Evolutionary conservation across 1,140 invertebrate genomes (phyloP).

Genomic region (Caligus rogercresseyi): DNA sequence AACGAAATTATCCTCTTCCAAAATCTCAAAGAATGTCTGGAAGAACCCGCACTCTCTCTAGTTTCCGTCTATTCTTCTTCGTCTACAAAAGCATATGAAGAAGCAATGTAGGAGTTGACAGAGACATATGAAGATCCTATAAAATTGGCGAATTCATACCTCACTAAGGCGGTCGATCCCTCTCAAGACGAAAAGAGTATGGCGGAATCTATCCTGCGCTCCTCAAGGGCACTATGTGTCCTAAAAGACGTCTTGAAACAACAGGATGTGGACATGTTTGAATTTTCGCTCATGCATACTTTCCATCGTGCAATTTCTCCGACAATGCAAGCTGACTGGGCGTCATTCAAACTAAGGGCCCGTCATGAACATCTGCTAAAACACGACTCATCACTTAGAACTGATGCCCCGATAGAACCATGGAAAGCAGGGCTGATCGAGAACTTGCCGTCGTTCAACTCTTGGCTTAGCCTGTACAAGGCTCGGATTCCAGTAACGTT

Average conservation of each 20-base stretch:
- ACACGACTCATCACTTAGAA: neutral
- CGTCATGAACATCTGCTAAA: neutral
- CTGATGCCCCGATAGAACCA: neutral
- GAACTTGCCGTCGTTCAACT: neutral
- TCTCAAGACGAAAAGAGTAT: neutral
- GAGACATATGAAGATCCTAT: neutral
- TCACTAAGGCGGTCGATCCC: neutral
- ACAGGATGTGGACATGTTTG: neutral
- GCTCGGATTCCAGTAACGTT: no score
- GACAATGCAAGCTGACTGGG: neutral
- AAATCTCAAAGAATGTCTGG: neutral
- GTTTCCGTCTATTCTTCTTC: neutral
- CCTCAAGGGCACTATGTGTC: neutral
- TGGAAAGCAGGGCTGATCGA: neutral
- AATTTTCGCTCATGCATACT: neutral
- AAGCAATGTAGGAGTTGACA: neutral
- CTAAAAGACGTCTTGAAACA: neutral
- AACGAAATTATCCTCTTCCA: neutral
- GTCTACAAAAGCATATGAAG: neutral
- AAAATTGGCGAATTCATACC: neutral
- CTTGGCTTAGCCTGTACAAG: neutral
- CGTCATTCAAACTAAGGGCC: neutral
- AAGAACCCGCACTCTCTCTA: neutral
- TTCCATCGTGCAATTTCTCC: neutral
- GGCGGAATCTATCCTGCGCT: neutral